phyloP scores from a whole-genome alignment of 2,113 vertebrate species.

The Callospermophilus lateralis region DNA sequence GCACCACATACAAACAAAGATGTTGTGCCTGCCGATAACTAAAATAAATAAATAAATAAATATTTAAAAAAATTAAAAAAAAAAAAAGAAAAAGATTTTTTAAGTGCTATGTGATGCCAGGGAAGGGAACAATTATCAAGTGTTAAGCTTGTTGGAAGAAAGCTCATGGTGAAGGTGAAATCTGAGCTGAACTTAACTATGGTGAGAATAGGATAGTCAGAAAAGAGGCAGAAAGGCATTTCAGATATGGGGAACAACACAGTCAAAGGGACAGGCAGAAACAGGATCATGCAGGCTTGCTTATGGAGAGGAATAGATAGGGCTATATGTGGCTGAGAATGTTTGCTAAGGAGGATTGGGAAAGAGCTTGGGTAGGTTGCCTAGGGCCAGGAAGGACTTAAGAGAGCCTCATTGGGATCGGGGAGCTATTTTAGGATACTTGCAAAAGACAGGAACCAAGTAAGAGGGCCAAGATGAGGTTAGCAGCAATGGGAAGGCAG shows the following conservation, averaged over 20 bases:
- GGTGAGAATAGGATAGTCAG: not conserved
- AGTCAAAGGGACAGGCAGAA: conserved; percentile 33
- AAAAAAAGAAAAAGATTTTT: too few species aligned
- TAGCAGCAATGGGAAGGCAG: not conserved
- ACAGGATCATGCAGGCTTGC: not conserved
- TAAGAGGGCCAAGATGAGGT: conserved; percentile 44
- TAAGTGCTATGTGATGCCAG: not conserved
- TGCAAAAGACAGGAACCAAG: conserved; percentile 43
- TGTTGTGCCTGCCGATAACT: too few species aligned
- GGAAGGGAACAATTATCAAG: not conserved
- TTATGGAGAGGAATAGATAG: not conserved
- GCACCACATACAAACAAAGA: too few species aligned
- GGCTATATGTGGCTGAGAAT: not conserved
- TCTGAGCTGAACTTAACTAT: conserved; percentile 13
- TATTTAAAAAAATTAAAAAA: too few species aligned
- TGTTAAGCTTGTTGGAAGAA: not conserved
- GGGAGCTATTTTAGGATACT: conserved; percentile 69
- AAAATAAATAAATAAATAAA: too few species aligned
- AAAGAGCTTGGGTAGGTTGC: conserved; percentile 45
- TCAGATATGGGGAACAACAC: not conserved
- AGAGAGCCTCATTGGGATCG: not conserved
- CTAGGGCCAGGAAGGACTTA: conserved; percentile 65
- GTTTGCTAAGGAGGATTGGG: conserved; percentile 38
- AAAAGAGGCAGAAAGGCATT: conserved; percentile 34
- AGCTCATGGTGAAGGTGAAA: not conserved